Percentiles rank a stretch among this genome's conserved stretches.
phyloP scores from a whole-genome alignment of 2,888 invertebrate species.

The Eupithecia subumbrata region DNA sequence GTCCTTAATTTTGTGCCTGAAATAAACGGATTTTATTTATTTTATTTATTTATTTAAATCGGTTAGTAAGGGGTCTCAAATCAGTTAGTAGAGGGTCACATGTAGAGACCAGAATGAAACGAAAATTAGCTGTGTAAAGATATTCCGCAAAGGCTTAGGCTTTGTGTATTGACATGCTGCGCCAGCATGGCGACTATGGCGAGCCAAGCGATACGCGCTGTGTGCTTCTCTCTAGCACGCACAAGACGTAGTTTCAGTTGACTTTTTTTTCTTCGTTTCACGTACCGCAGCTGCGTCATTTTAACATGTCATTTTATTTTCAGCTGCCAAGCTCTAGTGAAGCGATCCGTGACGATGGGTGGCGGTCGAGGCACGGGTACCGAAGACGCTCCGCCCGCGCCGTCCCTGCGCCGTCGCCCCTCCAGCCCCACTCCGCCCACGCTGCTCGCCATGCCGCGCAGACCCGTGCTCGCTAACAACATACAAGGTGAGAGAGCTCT shows the following conservation, averaged over 20 bases:
- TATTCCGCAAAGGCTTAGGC: not conserved
- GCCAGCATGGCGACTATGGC: not conserved
- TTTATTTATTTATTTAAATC: too few species aligned
- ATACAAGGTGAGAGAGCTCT: slow-evolving; percentile 62
- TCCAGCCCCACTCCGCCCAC: slow-evolving; percentile 72
- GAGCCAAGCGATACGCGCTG: not conserved
- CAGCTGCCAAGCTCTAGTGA: slow-evolving; percentile 80
- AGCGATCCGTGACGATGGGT: slow-evolving; percentile 71
- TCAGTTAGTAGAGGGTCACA: not conserved
- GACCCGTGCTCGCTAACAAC: slow-evolving; percentile 72
- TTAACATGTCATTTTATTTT: not conserved
- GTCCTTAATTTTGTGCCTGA: too few species aligned
- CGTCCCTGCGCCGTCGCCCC: slow-evolving; percentile 74
- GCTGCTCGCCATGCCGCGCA: slow-evolving; percentile 57
- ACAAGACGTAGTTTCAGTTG: not conserved
- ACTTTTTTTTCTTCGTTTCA: not conserved
- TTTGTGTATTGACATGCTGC: too few species aligned
- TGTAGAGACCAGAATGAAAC: not conserved
- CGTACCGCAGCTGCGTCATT: not conserved
- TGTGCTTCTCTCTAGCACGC: not conserved
- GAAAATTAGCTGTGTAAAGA: not conserved
- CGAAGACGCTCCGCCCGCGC: slow-evolving; percentile 74
- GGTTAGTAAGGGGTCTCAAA: too few species aligned
- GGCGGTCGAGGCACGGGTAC: slow-evolving; percentile 60
- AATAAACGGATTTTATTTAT: too few species aligned